Base-by-base conservation (phyloP, 2,797 vertebrate genomes). In the Knipowitschia caucasica region DNA sequence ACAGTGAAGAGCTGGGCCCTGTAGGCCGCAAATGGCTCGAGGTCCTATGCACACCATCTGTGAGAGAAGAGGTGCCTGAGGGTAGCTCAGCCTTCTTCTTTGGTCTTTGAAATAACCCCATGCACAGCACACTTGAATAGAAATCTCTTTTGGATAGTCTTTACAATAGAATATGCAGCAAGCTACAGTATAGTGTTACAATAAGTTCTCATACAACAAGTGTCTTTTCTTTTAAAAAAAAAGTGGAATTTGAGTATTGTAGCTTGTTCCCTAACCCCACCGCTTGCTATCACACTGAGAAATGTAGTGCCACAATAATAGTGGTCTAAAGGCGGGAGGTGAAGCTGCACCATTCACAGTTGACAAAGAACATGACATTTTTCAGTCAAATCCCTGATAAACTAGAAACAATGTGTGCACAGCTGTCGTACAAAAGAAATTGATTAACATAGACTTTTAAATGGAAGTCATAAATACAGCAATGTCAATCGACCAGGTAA, bases 1-100 rank as follows among this genome's bases (percentile, higher is more conserved):
- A 58, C 24, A 66, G 53, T 67, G 45, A 73, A 66, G 50, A 58
- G 6, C 30, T 5, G 11, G 5, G 12, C 5, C 69, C 80, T 69
- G 63, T 42, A 4, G 59, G 83, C 73, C 46, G 51, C 54, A 63
- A 45, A 73, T 55, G 55, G 73, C 84, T 62, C 49, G 60, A 51
- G 73, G 77, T 59, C 57, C 44, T 68, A 7, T n/a, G 14, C 26
- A 30, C 27, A 42, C 86, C 84, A 88, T 88, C 81, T 86, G 84
- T 65, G 71, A 71, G 51, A 60, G 76, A 75, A 84, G 71, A 75
- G 53, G 69, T 23, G 82, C 83, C 82, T 5, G 30, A 62, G 78
- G 82, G 66, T 31, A 33, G 64, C 65, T 40, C 64, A 44, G 59
- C 23, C 36, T 56, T 53, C 58, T 30, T 10, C n/a, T 53, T 52